Base-by-base conservation (phyloP, 2,113 vertebrate genomes). In the Notarius lentiginosus region DNA sequence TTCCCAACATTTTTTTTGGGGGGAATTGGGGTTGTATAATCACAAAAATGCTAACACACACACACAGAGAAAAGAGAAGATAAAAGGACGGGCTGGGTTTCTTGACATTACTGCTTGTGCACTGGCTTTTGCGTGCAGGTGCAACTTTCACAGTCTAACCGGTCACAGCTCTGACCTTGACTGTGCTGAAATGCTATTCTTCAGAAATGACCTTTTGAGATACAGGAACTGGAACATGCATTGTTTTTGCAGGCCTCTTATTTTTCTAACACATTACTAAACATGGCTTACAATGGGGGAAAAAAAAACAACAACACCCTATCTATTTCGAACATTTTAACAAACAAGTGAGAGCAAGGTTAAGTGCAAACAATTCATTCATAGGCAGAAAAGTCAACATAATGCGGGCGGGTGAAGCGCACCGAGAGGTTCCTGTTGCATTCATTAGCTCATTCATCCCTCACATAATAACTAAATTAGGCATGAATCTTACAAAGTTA, bases 391-490 rank as follows among this genome's bases (percentile, higher is more conserved):
- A 83, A 85, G 22, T 75, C 87, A 83, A 87, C 85, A 89, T 85
- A 88, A 85, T 86, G 58, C 84, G 83, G 63, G 77, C 87, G 91
- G 90, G 89, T 89, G 91, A 84, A 84, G 90, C 92, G 70, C 61
- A 79, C 88, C 84, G 85, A 89, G 89, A 87, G 87, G 89, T 82
- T 89, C 90, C 85, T 60, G 87, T 91, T 89, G 89, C 76, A 86
- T 90, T 94, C 92, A 94, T 94, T 92, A 94, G 92, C 86, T 91
- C 90, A 90, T 90, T 93, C 91, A 93, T 92, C 92, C 90, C 41
- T 87, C 84, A 61, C 47, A 65, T 92, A 93, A 95, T 94, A 92
- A 94, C 90, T 92, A 93, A 95, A 95, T 95, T 92, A 94, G 91
- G 90, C 92, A 88, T 91, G 92, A 93, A 95, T 93, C 92, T 92